Evolutionary conservation across 2,888 invertebrate genomes (phyloP).

Genomic region (Spilosoma lubricipeda): DNA sequence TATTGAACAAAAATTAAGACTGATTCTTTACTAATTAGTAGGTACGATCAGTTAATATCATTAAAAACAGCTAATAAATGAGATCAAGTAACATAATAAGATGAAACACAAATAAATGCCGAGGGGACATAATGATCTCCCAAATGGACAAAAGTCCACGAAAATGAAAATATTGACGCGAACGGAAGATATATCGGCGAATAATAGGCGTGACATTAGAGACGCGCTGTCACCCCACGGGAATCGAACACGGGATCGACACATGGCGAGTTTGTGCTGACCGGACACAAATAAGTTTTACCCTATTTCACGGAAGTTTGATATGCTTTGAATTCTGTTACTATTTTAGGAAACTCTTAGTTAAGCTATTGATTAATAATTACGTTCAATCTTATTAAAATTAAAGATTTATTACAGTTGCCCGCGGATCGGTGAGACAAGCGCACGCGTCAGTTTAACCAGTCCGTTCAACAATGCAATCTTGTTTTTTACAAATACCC

Average conservation of each 20-base stretch:
- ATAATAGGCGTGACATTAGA: conserved; percentile 85
- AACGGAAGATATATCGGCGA: conserved; percentile 80
- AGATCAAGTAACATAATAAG: conserved; percentile 34
- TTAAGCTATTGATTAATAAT: not conserved
- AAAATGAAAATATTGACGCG: conserved; percentile 81
- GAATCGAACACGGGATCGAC: conserved; percentile 75
- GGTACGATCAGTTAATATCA: not conserved
- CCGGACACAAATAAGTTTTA: conserved; percentile 77
- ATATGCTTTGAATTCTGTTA: conserved; percentile 61
- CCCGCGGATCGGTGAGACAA: no score
- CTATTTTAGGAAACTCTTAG: conserved; percentile 36
- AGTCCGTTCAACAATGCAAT: no score
- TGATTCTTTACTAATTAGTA: not conserved
- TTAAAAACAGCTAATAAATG: not conserved
- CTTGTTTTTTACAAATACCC: no score
- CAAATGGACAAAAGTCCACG: conserved; percentile 71
- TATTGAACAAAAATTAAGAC: no score
- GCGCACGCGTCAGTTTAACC: no score
- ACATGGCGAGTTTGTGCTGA: conserved; percentile 74
- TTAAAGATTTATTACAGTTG: not conserved
- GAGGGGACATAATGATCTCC: conserved; percentile 67
- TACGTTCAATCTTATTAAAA: no score
- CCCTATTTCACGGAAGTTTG: conserved; percentile 84
- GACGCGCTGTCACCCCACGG: conserved; percentile 73
- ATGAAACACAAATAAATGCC: conserved; percentile 39